Evolutionary conservation across 2,888 invertebrate genomes (phyloP).

Genomic region (Drosophila fulvimacula): DNA sequence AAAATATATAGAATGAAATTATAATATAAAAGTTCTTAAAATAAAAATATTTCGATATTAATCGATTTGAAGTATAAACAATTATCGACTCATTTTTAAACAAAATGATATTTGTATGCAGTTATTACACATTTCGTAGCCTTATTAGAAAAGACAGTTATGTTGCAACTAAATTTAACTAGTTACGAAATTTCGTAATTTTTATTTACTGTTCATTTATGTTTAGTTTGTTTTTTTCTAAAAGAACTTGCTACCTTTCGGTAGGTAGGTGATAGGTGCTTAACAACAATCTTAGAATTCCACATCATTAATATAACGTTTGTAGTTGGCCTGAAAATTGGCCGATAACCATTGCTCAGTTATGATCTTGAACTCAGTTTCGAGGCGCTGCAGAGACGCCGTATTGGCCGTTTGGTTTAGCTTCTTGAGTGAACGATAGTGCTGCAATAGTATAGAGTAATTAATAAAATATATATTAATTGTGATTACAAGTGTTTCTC

Average conservation of each 20-base stretch:
- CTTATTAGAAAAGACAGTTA: not conserved
- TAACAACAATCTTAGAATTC: constrained; percentile 45
- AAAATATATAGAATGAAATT: constrained; percentile 1
- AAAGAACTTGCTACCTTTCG: constrained; percentile 39
- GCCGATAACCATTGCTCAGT: constrained; percentile 82
- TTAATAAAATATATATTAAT: not conserved
- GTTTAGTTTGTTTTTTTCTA: constrained; percentile 1
- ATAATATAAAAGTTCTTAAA: not conserved
- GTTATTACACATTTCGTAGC: not conserved
- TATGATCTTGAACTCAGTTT: constrained; percentile 82
- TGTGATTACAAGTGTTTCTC: not conserved
- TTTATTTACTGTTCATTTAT: constrained; percentile 1
- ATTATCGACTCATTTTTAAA: not conserved
- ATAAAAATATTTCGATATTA: not conserved
- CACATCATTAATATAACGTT: constrained; percentile 69
- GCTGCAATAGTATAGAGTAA: constrained; percentile 50
- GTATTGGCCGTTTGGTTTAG: constrained; percentile 59
- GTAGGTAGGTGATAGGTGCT: constrained; percentile 6
- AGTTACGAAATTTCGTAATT: constrained; percentile 9
- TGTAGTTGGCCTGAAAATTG: constrained; percentile 82
- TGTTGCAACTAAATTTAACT: not conserved
- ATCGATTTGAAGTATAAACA: not conserved
- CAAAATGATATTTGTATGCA: not conserved
- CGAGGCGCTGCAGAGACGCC: constrained; percentile 69
- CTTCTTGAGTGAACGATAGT: constrained; percentile 71